Evolutionary conservation across 2,797 vertebrate species (phyloP).

Genomic region (Artibeus jamaicensis): DNA sequence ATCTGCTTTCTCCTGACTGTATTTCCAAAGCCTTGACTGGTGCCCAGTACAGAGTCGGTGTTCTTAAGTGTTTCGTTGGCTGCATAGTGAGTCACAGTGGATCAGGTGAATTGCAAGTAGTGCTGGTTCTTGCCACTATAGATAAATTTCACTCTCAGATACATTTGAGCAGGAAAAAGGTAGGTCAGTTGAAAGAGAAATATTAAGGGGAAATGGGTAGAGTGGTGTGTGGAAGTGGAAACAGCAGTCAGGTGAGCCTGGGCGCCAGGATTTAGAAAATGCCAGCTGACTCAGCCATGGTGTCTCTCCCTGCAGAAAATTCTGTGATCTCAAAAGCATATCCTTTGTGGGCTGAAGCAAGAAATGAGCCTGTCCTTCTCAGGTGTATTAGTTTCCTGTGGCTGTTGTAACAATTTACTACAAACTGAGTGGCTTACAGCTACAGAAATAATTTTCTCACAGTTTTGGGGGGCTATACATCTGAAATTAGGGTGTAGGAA

Average conservation of each 20-base stretch:
- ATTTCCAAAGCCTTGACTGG: background rate
- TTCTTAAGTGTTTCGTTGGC: background rate
- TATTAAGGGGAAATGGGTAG: background rate
- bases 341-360: background rate
- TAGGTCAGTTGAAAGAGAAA: background rate
- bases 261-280: no score
- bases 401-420: background rate
- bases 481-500: background rate
- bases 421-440: background rate
- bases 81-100: background rate
- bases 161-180: background rate
- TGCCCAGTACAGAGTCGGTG: background rate
- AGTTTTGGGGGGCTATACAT: background rate
- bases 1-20: background rate
- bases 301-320: background rate
- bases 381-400: background rate
- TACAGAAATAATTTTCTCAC: background rate
- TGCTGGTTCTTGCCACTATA: background rate
- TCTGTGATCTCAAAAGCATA: background rate
- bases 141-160: background rate
- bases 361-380: background rate
- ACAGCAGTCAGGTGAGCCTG: accelerated
- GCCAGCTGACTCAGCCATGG: accelerated
- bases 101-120: accelerated
- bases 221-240: background rate